Evolutionary conservation across 2,888 invertebrate species (phyloP).

Genomic region (Phragmatobia fuliginosa): DNA sequence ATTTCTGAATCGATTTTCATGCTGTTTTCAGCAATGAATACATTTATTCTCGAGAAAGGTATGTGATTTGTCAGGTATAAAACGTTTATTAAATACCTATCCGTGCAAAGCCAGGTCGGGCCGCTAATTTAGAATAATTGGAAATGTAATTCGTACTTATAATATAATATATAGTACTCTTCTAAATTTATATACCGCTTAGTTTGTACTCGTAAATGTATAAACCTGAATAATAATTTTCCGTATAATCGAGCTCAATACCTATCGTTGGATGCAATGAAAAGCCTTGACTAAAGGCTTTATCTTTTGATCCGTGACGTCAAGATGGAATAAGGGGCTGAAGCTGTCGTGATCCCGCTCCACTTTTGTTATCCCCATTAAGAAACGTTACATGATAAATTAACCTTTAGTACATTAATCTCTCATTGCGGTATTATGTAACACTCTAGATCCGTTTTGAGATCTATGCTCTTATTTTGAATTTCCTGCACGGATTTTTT

Average conservation of each 20-base stretch:
- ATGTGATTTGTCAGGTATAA: too few species aligned
- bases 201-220: background rate
- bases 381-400: constrained; percentile 56
- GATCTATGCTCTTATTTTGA: background rate
- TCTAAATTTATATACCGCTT: background rate
- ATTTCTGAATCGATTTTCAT: too few species aligned
- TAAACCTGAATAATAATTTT: background rate
- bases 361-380: constrained; percentile 47
- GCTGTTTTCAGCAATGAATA: too few species aligned
- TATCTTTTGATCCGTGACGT: constrained; percentile 29
- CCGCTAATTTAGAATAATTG: too few species aligned
- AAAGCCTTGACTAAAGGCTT: constrained; percentile 8
- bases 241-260: background rate
- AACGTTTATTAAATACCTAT: too few species aligned
- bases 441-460: constrained; percentile 13
- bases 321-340: constrained; percentile 25
- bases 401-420: constrained; percentile 53
- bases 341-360: constrained; percentile 33
- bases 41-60: too few species aligned
- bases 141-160: too few species aligned
- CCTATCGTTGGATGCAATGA: background rate
- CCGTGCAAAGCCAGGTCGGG: too few species aligned
- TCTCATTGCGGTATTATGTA: constrained; percentile 28
- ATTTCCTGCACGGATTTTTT: background rate
- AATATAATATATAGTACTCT: background rate